Base-by-base conservation (phyloP, 92 coral and sea anemone species). In the Umimayanthus kanabou region DNA sequence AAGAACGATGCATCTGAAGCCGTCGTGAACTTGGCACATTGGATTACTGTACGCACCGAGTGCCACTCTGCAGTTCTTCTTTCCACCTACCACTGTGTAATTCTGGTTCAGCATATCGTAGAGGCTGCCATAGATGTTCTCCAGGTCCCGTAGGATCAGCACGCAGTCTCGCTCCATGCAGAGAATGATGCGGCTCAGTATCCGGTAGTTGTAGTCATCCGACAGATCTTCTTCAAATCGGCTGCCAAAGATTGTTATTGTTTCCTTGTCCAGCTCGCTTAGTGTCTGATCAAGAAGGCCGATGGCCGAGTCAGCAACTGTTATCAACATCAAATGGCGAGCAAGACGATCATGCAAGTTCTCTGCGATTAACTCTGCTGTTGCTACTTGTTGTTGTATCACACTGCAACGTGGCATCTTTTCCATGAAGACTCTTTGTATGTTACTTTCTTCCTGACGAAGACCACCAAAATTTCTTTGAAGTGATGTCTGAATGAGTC, bases 51-150 rank as follows among this genome's bases (percentile, higher is more conserved):
- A 97, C 18, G 99, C 95, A 20, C 99, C 99, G 9, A 97, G 95
- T 3, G 99, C 99, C 66, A 97, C 94, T 73, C 99, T 92, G 89
- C 99, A 97, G 78, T 95, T 97, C 77, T 93, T 95, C 91, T 94
- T 95, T 20, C 98, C 98, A 15, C 99, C 99, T 37, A 96, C 99
- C 8, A 96, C 96, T 2, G 95, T 91, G 87, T 96, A 96, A 76
- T 96, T 96, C 91, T 96, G 99, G 85, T 97, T 97, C 13, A 97
- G 90, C 99, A 97, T 97, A 88, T 97, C 99, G 79, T 97, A 97
- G 79, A 97, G 93, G 88, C 99, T 97, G 89, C 99, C 99, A 80
- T 97, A 97, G 88, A 97, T 93, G 88, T 87, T 94, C 80, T 97
- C 98, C 58, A 97, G 91, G 72, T 97, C 99, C 25, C 99, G 95